These are phyloP conservation scores for Ips nitidus DNA, from an alignment of 1,140 invertebrate genomes.

Conservation along the genomic window DNA sequence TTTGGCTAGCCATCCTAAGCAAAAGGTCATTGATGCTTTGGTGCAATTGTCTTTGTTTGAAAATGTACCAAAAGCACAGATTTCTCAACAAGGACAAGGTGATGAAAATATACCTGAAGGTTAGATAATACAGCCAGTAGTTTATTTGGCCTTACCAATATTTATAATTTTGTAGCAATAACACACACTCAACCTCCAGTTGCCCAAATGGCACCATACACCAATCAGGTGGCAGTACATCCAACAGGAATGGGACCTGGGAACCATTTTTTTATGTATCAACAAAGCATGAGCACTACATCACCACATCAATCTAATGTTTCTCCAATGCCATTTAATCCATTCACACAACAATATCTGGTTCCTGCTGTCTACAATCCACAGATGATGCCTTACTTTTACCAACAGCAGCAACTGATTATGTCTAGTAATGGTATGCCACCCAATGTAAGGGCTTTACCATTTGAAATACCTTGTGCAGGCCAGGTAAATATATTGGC, in stretches of 20 bases:
- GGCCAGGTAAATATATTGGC: slow-evolving; percentile 3
- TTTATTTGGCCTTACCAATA: neutral
- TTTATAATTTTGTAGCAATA: neutral
- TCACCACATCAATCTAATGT: slow-evolving; percentile 49
- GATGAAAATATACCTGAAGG: slow-evolving; percentile 17
- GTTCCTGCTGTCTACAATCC: slow-evolving; percentile 58
- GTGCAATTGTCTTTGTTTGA: slow-evolving; percentile 54
- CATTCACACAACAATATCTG: slow-evolving; percentile 58
- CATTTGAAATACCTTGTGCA: slow-evolving; percentile 37
- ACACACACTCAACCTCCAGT: slow-evolving; percentile 30
- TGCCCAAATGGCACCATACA: slow-evolving; percentile 16
- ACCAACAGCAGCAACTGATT: slow-evolving; percentile 60
- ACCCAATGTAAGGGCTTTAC: slow-evolving; percentile 39
- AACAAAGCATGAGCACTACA: slow-evolving; percentile 61
- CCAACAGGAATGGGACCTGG: slow-evolving; percentile 33
- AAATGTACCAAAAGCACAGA: slow-evolving; percentile 18
- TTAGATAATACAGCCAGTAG: neutral
- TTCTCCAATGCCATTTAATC: slow-evolving; percentile 42
- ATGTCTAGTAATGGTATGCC: slow-evolving; percentile 52
- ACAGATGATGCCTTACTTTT: slow-evolving; percentile 60
- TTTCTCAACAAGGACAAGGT: slow-evolving; percentile 2
- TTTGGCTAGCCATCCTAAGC: slow-evolving; percentile 81
- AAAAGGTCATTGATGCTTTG: slow-evolving; percentile 82
- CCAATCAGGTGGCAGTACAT: slow-evolving; percentile 24
- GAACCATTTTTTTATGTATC: slow-evolving; percentile 58